phyloP scores from a whole-genome alignment of 2,797 vertebrate genomes.

The Delichon dasypus region DNA sequence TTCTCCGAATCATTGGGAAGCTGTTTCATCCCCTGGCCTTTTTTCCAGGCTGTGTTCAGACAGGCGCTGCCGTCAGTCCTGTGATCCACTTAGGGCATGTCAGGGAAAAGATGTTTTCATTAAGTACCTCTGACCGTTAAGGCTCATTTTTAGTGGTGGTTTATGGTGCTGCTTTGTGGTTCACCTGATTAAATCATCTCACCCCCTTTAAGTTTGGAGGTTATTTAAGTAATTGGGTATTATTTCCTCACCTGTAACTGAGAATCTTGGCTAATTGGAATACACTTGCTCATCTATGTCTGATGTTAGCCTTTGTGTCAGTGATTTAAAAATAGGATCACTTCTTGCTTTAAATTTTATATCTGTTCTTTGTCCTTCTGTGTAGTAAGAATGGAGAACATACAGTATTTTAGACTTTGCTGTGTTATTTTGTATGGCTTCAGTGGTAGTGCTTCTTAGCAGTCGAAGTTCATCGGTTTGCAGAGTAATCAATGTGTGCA shows the following conservation, averaged over 20 bases:
- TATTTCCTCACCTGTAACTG: neutral
- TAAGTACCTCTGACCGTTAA: neutral
- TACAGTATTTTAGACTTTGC: neutral
- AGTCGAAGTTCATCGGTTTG: neutral
- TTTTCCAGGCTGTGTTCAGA: neutral
- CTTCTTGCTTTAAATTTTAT: neutral
- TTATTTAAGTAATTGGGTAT: neutral
- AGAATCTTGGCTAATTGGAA: neutral
- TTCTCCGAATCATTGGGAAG: neutral
- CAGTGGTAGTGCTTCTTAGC: neutral
- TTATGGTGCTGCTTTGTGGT: neutral
- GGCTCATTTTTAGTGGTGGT: neutral
- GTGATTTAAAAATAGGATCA: neutral
- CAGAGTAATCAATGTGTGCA: neutral
- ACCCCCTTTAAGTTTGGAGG: neutral
- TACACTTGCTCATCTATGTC: neutral
- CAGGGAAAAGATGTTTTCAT: neutral
- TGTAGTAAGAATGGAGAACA: neutral
- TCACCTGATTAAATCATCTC: neutral
- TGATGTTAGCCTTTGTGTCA: neutral
- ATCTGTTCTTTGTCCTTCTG: neutral
- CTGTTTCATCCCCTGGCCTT: neutral
- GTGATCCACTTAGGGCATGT: neutral
- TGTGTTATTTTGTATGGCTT: neutral
- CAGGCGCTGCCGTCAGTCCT: fast-evolving